Percentiles rank a stretch among this genome's conserved stretches.
These are phyloP conservation scores for Cataglyphis hispanica DNA, from an alignment of 1,140 invertebrate species.

Conservation along the genomic window DNA sequence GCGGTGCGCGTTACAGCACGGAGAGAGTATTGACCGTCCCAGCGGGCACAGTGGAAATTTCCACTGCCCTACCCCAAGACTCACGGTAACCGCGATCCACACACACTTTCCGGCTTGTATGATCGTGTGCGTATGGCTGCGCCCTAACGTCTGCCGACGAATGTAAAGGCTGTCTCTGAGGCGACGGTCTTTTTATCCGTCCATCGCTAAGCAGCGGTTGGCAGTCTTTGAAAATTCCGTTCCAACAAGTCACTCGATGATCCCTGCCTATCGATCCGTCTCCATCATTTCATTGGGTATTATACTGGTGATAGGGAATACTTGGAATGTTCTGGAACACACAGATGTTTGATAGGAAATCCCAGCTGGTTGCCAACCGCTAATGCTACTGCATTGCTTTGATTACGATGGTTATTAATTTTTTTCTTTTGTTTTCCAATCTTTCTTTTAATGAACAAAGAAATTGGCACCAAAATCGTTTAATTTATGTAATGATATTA, in stretches of 20 bases:
- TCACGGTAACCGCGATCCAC: constrained; percentile 65
- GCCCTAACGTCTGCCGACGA: constrained; percentile 65
- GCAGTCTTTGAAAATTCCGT: constrained; percentile 12
- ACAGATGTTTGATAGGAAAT: neutral
- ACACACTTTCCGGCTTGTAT: constrained; percentile 63
- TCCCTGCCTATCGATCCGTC: neutral
- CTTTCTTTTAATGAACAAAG: neutral
- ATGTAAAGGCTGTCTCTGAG: constrained; percentile 63
- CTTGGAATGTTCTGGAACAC: constrained; percentile 34
- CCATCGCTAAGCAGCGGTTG: constrained; percentile 43
- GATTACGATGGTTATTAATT: constrained; percentile 47
- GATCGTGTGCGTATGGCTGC: constrained; percentile 60
- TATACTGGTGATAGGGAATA: neutral
- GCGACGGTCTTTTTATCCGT: constrained; percentile 30
- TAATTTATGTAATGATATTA: neutral
- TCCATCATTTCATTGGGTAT: neutral
- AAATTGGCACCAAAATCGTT: neutral
- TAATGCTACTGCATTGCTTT: constrained; percentile 3
- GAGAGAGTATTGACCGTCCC: constrained; percentile 85
- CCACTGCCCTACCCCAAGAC: constrained; percentile 84
- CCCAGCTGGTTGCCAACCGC: constrained; percentile 10
- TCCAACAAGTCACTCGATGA: neutral
- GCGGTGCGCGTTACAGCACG: constrained; percentile 73
- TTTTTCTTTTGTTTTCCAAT: neutral
- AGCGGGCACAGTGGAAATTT: constrained; percentile 84